Evolutionary conservation across 2,797 vertebrate species (phyloP), one percentile per base, ranked within the genome.

Genomic region (Natrix natrix): DNA sequence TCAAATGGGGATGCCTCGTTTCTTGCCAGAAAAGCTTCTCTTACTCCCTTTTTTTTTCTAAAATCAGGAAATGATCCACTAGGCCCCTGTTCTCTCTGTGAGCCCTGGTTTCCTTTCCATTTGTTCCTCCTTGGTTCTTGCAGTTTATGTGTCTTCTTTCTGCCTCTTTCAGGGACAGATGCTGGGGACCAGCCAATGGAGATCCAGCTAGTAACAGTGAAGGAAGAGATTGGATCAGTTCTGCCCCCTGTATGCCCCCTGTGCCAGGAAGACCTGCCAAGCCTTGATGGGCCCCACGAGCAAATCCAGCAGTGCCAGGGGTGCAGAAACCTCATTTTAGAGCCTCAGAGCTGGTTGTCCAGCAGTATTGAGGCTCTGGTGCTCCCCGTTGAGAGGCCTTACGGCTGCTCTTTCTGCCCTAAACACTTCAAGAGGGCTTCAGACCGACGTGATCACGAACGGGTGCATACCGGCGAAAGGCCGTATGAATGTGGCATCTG

Each of bases 351-450:
- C 7, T 93, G 93, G 93, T 57, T 91, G 87, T 37, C 69, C 43
- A 54, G 74, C 59, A 86, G 48, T 22, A 87, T 13, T 57, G 93
- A 93, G 24, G 52, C n/a, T 26, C 54, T 86, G 93, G 66, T 87
- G 91, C 14, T 92, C 91, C 88, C 61, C 0, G 74, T 88, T 1
- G 92, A 96, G 91, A 92, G 94, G 52, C 97, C 96, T 60, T 97
- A 97, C 87, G 94, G 96, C 22, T 97, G 97, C 83, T 96, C 95
- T 1, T 95, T 97, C 66, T 97, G 97, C n/a, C 96, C 96, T n/a
- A 96, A 97, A 91, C 96, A 97, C 89, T 97, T 97, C 94, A 97
- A 96, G 88, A 97, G 97, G 83, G 96, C 97, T 0, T 97, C 97
- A 16, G 94, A 97, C 91, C 94, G 97, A 69, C 95, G 91, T 13